These are phyloP conservation scores for Cephalophus harveyi DNA, from an alignment of 2,113 vertebrate species.

Conservation along the genomic window DNA sequence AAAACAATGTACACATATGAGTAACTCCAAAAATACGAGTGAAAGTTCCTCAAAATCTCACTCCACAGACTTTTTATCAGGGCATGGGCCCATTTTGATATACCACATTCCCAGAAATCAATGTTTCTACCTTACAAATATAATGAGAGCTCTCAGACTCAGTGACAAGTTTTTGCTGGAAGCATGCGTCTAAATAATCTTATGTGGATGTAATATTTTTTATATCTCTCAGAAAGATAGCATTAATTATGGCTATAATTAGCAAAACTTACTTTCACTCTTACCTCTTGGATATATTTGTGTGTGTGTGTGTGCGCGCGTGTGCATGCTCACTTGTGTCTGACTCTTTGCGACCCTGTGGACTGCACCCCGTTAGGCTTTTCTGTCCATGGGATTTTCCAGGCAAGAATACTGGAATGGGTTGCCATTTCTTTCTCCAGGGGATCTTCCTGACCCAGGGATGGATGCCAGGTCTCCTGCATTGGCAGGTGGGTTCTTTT, in stretches of 20 bases:
- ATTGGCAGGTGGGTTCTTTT: neutral
- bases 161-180: constrained; percentile 40
- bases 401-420: neutral
- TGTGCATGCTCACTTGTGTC: neutral
- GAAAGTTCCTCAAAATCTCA: neutral
- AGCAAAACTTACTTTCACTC: neutral
- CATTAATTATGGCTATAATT: constrained; percentile 10
- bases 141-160: neutral
- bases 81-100: neutral
- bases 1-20: neutral
- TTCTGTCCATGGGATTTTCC: neutral
- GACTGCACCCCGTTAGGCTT: neutral
- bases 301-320: fast-evolving
- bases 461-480: neutral
- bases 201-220: neutral
- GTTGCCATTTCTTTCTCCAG: neutral
- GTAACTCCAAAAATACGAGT: constrained; percentile 9
- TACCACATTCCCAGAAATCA: constrained; percentile 17
- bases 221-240: neutral
- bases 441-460: neutral
- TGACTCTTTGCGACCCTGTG: neutral
- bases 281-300: neutral
- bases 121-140: constrained; percentile 3
- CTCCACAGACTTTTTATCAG: constrained; percentile 14
- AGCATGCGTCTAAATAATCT: neutral